A percentile compares a stretch with the other conserved stretches of the same genome.
Evolutionary conservation across 1,140 invertebrate species (phyloP).

Genomic region (Solenopsis invicta): DNA sequence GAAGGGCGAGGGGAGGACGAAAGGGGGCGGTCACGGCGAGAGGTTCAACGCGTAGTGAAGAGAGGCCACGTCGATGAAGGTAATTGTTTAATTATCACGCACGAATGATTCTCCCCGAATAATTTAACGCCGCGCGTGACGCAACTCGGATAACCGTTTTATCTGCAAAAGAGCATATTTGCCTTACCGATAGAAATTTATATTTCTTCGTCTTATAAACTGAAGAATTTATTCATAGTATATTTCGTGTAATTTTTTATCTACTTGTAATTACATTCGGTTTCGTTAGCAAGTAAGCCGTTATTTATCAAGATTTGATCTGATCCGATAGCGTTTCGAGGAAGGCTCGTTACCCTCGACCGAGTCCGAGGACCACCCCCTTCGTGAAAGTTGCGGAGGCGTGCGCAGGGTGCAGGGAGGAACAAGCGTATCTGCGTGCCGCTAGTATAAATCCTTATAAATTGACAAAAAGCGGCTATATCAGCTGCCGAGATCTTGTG

Average conservation of each 20-base stretch:
- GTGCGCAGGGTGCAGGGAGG: slow-evolving; percentile 9
- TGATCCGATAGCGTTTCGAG: slow-evolving; percentile 31
- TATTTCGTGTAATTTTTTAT: background rate
- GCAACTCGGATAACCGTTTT: background rate
- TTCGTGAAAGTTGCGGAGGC: slow-evolving; percentile 55
- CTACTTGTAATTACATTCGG: slow-evolving; percentile 6
- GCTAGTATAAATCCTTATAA: slow-evolving; percentile 84
- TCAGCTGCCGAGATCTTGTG: slow-evolving; percentile 75
- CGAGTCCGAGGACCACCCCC: slow-evolving; percentile 71
- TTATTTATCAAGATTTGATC: slow-evolving; percentile 44
- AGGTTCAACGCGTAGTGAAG: slow-evolving; percentile 9
- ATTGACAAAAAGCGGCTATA: slow-evolving; percentile 83
- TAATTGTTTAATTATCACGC: slow-evolving; percentile 83
- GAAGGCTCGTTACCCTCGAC: slow-evolving; percentile 41
- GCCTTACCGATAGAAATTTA: background rate
- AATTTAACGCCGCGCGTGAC: slow-evolving; percentile 4
- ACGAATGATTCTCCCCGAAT: background rate
- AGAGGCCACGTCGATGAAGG: slow-evolving; percentile 66
- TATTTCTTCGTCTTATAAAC: background rate
- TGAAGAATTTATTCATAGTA: background rate
- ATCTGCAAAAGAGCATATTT: too few species aligned
- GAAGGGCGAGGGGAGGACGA: slow-evolving; percentile 26
- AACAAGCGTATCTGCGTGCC: slow-evolving; percentile 68
- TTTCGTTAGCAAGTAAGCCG: slow-evolving; percentile 38
- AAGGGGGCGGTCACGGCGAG: slow-evolving; percentile 35